Conservation (phyloP, 2,888 invertebrate species). For the Drosophila acutilabella region DNA sequence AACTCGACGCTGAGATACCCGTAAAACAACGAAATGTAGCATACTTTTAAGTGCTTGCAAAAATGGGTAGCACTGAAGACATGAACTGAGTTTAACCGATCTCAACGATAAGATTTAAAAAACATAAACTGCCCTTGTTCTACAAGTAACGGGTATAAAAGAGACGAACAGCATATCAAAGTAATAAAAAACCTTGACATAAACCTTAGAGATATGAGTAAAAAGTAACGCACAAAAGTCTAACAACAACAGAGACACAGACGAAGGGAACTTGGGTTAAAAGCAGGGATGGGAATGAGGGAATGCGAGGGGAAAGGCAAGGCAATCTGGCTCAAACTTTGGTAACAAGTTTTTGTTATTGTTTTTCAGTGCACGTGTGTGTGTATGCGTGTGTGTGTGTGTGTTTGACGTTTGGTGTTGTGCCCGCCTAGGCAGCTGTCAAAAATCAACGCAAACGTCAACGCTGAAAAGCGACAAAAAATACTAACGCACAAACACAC, state of each 20-base stretch:
- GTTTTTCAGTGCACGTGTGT: conserved; percentile 50
- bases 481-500: conserved; percentile 22
- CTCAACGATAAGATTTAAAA: too few species aligned
- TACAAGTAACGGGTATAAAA: not conserved
- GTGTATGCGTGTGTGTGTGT: conserved; percentile 27
- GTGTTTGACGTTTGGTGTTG: conserved; percentile 54
- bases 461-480: conserved; percentile 65
- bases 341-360: conserved; percentile 77
- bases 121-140: not conserved
- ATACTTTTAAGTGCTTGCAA: not conserved
- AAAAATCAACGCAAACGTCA: conserved; percentile 79
- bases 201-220: conserved; percentile 76
- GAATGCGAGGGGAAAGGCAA: conserved; percentile 20
- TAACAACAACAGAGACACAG: conserved; percentile 59
- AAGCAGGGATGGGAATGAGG: not conserved
- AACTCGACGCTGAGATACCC: not conserved
- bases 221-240: conserved; percentile 70
- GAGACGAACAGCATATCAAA: conserved; percentile 48
- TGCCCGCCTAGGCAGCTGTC: conserved; percentile 76
- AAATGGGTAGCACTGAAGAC: too few species aligned
- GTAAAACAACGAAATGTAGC: not conserved
- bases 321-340: conserved; percentile 73
- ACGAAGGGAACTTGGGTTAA: conserved; percentile 2
- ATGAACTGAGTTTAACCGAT: too few species aligned
- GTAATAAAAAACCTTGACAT: conserved; percentile 74